Conservation (phyloP, 2,797 vertebrate genomes). For the Pseudochromis fuscus region DNA sequence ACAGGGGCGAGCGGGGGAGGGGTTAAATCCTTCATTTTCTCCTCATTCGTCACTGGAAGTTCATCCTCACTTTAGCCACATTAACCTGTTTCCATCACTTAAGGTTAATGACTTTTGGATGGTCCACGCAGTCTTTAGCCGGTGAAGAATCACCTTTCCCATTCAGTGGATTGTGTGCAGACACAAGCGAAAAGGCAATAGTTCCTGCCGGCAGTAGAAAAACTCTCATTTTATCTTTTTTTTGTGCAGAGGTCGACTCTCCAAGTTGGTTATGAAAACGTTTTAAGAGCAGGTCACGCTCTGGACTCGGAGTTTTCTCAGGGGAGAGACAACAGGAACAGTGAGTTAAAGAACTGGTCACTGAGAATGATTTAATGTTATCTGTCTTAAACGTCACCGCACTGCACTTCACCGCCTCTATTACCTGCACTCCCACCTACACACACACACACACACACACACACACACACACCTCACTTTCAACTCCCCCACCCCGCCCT, state of each 20-base stretch:
- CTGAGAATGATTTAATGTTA: constrained; percentile 45
- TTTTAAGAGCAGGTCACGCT: constrained; percentile 44
- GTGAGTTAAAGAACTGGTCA: background rate
- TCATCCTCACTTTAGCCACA: constrained; percentile 32
- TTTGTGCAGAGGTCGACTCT: constrained; percentile 15
- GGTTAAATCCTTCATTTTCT: constrained; percentile 43
- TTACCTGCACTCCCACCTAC: constrained; percentile 1
- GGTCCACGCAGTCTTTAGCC: constrained; percentile 3
- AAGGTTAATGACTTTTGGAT: constrained; percentile 36
- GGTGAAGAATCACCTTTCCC: background rate
- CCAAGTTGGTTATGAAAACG: constrained; percentile 44
- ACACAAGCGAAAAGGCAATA: background rate
- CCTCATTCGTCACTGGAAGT: constrained; percentile 34
- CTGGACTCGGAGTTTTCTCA: constrained; percentile 26
- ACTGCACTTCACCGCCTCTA: constrained; percentile 10
- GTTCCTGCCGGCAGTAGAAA: constrained; percentile 30
- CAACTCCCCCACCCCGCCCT: background rate
- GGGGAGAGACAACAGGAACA: constrained; percentile 14
- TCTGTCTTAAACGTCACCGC: constrained; percentile 32
- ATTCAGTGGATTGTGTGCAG: background rate
- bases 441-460: background rate
- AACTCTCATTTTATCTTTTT: constrained; percentile 1
- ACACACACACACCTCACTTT: constrained; percentile 9
- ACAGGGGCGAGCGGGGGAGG: too few relatives aligned
- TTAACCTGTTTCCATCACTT: constrained; percentile 43